Conservation (phyloP, 2,113 vertebrate species). For the Paraplagusia blochii region DNA sequence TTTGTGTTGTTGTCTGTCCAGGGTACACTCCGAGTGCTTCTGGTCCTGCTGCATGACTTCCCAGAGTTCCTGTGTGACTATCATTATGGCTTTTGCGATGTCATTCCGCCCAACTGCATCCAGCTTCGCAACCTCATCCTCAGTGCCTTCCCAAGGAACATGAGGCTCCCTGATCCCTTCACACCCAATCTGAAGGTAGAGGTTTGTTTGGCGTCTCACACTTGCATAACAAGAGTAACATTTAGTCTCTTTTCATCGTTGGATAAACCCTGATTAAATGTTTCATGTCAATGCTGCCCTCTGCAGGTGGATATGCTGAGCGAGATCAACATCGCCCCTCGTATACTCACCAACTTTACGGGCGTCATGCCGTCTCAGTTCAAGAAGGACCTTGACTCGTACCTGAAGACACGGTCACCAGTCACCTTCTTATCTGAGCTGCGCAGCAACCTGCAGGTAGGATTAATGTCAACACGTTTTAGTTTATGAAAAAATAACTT, state of each 20-base stretch:
- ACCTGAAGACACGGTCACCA: conserved; percentile 96
- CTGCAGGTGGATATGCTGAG: conserved; percentile 97
- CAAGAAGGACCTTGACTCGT: conserved; percentile 99
- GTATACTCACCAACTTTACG: conserved; percentile 98
- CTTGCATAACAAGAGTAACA: too few relatives aligned
- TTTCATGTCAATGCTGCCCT: neutral
- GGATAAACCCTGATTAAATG: neutral
- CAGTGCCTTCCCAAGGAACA: conserved; percentile 99
- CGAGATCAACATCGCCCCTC: conserved; percentile 97
- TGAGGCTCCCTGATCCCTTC: conserved; percentile 99
- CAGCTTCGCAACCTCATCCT: conserved; percentile 98
- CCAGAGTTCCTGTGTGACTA: conserved; percentile 99
- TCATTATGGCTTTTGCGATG: conserved; percentile 98
- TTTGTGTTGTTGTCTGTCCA: conserved; percentile 40
- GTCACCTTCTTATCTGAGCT: conserved; percentile 97
- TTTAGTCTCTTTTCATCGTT: neutral
- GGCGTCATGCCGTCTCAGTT: conserved; percentile 98
- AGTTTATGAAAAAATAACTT: too few relatives aligned
- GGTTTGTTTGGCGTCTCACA: too few relatives aligned
- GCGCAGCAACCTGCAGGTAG: conserved; percentile 95
- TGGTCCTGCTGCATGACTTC: conserved; percentile 97
- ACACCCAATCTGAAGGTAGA: conserved; percentile 97
- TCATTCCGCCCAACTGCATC: conserved; percentile 99
- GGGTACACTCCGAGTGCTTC: conserved; percentile 95
- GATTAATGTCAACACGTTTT: accelerated